Percentiles rank a stretch among this genome's conserved stretches.
These are phyloP conservation scores for Meandrina meandrites DNA, from an alignment of 92 coral and sea anemone species.

Conservation along the genomic window DNA sequence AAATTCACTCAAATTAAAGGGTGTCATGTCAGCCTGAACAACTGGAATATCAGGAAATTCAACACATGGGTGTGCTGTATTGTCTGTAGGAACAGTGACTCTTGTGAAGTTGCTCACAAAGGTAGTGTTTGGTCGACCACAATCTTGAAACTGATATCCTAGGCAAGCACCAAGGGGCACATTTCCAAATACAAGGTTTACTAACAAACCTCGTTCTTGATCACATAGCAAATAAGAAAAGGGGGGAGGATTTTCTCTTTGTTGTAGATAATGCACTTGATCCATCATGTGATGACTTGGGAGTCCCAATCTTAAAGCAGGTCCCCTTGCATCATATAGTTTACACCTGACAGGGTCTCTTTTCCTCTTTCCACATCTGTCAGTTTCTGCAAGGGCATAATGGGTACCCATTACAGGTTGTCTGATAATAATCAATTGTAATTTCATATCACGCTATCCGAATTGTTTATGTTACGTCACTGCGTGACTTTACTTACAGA, in stretches of 20 bases:
- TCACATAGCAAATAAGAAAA: conserved; percentile 26
- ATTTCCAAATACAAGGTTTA: conserved; percentile 48
- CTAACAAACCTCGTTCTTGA: conserved; percentile 41
- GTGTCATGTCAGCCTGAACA: conserved; percentile 5
- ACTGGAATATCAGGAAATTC: conserved; percentile 30
- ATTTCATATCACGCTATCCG: too few species aligned
- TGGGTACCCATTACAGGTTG: too few species aligned
- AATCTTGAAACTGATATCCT: conserved; percentile 63
- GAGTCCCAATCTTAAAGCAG: background rate
- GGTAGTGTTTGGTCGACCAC: conserved; percentile 58
- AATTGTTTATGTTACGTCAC: too few species aligned
- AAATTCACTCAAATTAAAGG: conserved; percentile 12
- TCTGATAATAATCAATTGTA: too few species aligned
- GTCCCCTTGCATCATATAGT: background rate
- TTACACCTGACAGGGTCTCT: conserved; percentile 2
- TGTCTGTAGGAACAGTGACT: background rate
- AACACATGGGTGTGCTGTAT: background rate
- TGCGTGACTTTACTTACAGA: too few species aligned
- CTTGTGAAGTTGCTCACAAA: conserved; percentile 1
- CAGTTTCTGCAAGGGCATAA: background rate
- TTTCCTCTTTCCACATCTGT: background rate
- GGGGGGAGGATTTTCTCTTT: background rate
- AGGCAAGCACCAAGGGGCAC: conserved; percentile 42
- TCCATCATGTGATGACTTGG: background rate
- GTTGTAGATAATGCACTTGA: background rate